Evolutionary conservation across 2,888 invertebrate genomes (phyloP).

Genomic region (Elgonia sp.): DNA sequence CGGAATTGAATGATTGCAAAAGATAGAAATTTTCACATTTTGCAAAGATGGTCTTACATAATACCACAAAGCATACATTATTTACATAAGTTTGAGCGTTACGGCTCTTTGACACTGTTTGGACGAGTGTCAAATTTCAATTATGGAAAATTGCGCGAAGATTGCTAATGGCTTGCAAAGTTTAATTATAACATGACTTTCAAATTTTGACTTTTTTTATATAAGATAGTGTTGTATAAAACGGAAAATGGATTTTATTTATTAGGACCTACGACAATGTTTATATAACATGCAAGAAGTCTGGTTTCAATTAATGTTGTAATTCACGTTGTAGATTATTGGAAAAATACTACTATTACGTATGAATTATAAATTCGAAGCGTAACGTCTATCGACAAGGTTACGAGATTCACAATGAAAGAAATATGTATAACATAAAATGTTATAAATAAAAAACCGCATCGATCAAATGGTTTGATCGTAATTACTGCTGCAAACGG

Average conservation of each 20-base stretch:
- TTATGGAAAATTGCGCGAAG: constrained; percentile 27
- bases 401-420: background rate
- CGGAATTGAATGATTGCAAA: no score
- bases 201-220: constrained; percentile 10
- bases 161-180: background rate
- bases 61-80: no score
- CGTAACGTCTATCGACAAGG: background rate
- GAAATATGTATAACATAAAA: no score
- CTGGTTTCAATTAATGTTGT: background rate
- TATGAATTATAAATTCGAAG: background rate
- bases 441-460: no score
- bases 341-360: background rate
- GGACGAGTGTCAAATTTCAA: constrained; percentile 25
- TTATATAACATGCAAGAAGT: constrained; percentile 7
- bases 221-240: background rate
- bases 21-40: no score
- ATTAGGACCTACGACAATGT: constrained; percentile 15
- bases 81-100: background rate
- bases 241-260: background rate
- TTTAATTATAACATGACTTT: constrained; percentile 22
- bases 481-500: no score
- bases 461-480: no score
- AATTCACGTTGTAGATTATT: background rate
- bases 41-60: no score
- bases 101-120: constrained; percentile 19